Evolutionary conservation across 2,113 vertebrate species (phyloP).

Genomic region (Malurus cyaneus): DNA sequence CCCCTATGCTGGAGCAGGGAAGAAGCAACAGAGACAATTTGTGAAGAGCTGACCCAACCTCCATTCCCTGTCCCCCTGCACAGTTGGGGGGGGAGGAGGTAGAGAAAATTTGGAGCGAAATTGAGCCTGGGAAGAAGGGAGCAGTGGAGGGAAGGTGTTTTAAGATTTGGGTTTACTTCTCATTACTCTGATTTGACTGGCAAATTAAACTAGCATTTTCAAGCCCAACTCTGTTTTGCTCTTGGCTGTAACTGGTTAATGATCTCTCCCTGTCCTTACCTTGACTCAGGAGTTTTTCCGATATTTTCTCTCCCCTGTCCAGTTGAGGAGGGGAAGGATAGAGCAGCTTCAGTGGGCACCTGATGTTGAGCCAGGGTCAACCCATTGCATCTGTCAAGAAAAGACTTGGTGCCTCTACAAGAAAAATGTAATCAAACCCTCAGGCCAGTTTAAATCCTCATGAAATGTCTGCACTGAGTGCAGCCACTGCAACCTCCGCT

Average conservation of each 20-base stretch:
- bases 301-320: neutral
- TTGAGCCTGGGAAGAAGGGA: neutral
- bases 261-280: neutral
- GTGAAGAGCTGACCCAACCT: neutral
- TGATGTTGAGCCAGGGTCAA: neutral
- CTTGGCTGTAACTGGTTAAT: neutral
- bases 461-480: neutral
- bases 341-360: fast-evolving
- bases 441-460: neutral
- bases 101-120: neutral
- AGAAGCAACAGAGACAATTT: fast-evolving
- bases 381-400: neutral
- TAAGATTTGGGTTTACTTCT: neutral
- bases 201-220: neutral
- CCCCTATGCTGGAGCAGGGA: neutral
- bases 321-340: neutral
- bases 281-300: fast-evolving
- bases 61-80: neutral
- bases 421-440: neutral
- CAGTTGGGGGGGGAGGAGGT: neutral
- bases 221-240: fast-evolving
- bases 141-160: neutral
- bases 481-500: neutral
- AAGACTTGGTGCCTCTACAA: neutral
- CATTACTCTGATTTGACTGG: neutral